Evolutionary conservation across 1,140 invertebrate species (phyloP), one percentile per base, ranked within the genome.

Genomic region (Hermetia illucens): DNA sequence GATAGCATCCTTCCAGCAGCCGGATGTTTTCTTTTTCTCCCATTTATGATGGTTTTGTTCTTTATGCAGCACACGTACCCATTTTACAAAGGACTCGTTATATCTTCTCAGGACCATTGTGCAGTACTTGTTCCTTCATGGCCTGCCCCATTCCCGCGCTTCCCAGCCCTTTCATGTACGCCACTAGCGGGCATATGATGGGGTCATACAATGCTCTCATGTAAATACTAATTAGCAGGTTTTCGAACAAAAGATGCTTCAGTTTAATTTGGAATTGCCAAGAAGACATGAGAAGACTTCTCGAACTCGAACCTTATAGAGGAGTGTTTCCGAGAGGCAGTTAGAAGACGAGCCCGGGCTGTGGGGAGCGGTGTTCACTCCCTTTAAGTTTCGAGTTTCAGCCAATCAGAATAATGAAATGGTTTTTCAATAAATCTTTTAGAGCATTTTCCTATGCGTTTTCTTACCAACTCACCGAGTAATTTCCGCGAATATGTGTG

Each of bases 191-290:
- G n/a, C n/a, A n/a, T n/a, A n/a, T n/a, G 8, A 27, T 27, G 13
- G 24, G 24, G 24, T 27, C 24, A 27, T 27, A 27, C 24, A 27
- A 27, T 27, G 13, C 24, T 13, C 13, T 13, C 24, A 27, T 27
- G 24, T 27, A 27, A 27, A 27, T 27, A 27, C 24, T 27, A 27
- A 27, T 27, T 27, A 27, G 24, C 24, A 27, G 24, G 13, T 27
- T 27, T 27, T n/a, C 13, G 24, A 27, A 27, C 24, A 27, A 27
- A 27, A 27, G 24, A 27, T 27, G 24, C 24, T 27, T 27, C 24
- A 27, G 24, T 27, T 27, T 13, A n/a, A n/a, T n/a, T n/a, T n/a
- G n/a, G n/a, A n/a, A n/a, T n/a, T n/a, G n/a, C n/a, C n/a, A n/a
- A n/a, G n/a, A n/a, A n/a, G n/a, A n/a, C n/a, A n/a, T n/a, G n/a